Conservation (phyloP, 1,140 invertebrate genomes). For the Ips nitidus region DNA sequence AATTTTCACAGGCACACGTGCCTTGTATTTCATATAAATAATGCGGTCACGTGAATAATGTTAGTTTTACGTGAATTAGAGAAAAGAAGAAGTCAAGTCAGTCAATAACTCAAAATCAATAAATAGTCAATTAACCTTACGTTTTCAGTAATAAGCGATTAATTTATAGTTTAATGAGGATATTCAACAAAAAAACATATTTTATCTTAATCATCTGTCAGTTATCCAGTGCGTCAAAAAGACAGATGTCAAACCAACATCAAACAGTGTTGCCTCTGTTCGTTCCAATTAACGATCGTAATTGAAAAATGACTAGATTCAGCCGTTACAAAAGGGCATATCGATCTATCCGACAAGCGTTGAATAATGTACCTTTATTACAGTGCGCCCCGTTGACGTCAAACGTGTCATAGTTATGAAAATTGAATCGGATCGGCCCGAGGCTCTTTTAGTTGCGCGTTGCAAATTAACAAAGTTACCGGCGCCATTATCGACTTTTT, state of each 20-base stretch:
- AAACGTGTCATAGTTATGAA: conserved; percentile 1
- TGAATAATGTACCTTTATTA: conserved; percentile 3
- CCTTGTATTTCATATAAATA: too few relatives aligned
- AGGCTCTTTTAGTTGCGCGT: not conserved
- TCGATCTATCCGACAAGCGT: conserved; percentile 3
- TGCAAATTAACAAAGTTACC: too few relatives aligned
- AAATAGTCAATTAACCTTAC: too few relatives aligned
- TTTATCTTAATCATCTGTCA: not conserved
- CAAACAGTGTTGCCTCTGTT: not conserved
- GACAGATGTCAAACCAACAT: not conserved
- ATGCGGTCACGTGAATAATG: too few relatives aligned
- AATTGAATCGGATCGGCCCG: not conserved
- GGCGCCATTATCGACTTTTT: too few relatives aligned
- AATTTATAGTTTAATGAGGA: too few relatives aligned
- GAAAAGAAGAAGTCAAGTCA: too few relatives aligned
- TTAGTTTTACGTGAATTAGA: too few relatives aligned
- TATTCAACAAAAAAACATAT: not conserved
- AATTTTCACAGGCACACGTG: too few relatives aligned
- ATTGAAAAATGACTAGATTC: not conserved
- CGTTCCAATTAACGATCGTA: not conserved
- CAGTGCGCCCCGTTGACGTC: not conserved
- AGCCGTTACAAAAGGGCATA: not conserved
- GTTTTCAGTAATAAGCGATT: too few relatives aligned
- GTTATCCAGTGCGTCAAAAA: not conserved
- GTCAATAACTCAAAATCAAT: too few relatives aligned